Evolutionary conservation across 2,888 invertebrate genomes (phyloP).

Genomic region (Diogma glabrata): DNA sequence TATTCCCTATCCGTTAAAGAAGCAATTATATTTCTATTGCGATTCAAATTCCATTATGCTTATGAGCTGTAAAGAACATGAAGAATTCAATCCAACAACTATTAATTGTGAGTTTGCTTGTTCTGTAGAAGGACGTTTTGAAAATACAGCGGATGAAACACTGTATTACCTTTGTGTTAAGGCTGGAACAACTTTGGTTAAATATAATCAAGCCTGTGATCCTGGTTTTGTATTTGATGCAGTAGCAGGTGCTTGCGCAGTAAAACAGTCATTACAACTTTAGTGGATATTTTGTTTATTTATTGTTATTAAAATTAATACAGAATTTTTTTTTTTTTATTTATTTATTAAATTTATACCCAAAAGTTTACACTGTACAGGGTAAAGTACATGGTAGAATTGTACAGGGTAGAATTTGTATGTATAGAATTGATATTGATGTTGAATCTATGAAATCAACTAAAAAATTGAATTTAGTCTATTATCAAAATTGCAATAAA

Average conservation of each 20-base stretch:
- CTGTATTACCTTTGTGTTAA: neutral
- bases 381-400: too few species aligned
- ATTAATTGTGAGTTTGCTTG: neutral
- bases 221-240: neutral
- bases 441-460: too few species aligned
- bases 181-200: neutral
- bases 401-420: too few species aligned
- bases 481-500: too few species aligned
- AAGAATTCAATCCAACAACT: neutral
- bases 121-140: neutral
- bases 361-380: too few species aligned
- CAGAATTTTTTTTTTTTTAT: too few species aligned
- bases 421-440: too few species aligned
- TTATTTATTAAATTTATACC: too few species aligned
- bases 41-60: neutral
- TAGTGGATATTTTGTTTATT: too few species aligned
- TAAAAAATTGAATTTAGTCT: too few species aligned
- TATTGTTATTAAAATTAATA: too few species aligned
- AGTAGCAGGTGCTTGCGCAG: neutral
- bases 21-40: neutral
- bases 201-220: neutral
- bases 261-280: too few species aligned
- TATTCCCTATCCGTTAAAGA: constrained; percentile 7
- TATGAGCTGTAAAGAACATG: neutral
- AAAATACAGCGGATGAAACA: neutral